Conservation (phyloP, 92 coral and sea anemone species). For the Galaxea fascicularis region DNA sequence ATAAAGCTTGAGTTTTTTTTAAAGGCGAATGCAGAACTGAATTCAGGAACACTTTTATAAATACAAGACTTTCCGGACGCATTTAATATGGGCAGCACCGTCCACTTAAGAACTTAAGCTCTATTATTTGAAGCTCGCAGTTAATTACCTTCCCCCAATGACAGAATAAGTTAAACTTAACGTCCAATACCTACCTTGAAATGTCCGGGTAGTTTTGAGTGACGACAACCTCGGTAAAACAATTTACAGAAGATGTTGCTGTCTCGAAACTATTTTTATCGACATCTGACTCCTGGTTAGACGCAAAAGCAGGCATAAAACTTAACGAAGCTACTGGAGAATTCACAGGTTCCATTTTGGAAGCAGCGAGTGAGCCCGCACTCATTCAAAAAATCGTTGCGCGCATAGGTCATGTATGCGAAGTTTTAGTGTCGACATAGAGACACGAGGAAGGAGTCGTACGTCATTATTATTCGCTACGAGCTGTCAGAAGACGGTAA, state of each 20-base stretch:
- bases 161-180: too few relatives aligned
- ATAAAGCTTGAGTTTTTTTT: too few relatives aligned
- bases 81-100: too few relatives aligned
- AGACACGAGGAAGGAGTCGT: too few relatives aligned
- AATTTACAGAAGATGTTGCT: conserved; percentile 62
- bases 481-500: too few relatives aligned
- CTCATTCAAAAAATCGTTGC: neutral
- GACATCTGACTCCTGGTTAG: conserved; percentile 54
- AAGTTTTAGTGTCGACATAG: neutral
- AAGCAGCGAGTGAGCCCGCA: neutral
- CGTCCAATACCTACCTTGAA: conserved; percentile 55
- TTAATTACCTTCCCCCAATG: too few relatives aligned
- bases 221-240: conserved; percentile 72
- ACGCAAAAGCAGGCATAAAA: conserved; percentile 45
- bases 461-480: too few relatives aligned
- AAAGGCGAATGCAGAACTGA: too few relatives aligned
- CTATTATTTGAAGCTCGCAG: too few relatives aligned
- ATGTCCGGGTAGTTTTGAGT: conserved; percentile 66
- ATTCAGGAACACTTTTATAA: too few relatives aligned
- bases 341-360: conserved; percentile 28
- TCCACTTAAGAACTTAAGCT: too few relatives aligned
- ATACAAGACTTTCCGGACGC: too few relatives aligned
- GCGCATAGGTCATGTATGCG: neutral
- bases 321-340: conserved; percentile 20
- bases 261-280: conserved; percentile 69